Evolutionary conservation across 2,888 invertebrate species (phyloP).

Genomic region (Poecilus cupreus): DNA sequence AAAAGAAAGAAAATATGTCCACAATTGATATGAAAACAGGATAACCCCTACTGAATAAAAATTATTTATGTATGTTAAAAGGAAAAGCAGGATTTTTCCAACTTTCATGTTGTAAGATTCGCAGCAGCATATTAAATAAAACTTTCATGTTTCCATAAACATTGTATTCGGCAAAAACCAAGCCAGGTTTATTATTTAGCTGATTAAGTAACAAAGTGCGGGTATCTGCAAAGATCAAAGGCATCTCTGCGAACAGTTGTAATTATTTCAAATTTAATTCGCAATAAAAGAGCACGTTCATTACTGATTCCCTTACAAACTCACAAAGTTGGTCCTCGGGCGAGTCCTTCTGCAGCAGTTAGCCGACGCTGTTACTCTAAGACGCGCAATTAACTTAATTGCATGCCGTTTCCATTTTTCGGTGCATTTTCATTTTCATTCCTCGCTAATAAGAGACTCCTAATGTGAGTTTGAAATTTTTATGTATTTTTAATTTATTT

Average conservation of each 20-base stretch:
- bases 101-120: too few species aligned
- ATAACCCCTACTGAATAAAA: too few species aligned
- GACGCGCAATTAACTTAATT: slow-evolving; percentile 50
- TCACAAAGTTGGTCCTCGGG: neutral
- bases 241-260: slow-evolving; percentile 13
- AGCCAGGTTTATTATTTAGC: neutral
- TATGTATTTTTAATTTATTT: slow-evolving; percentile 40
- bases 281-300: slow-evolving; percentile 42
- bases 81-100: too few species aligned
- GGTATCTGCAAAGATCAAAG: slow-evolving; percentile 4
- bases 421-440: slow-evolving; percentile 46
- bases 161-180: neutral
- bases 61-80: too few species aligned
- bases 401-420: slow-evolving; percentile 43
- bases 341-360: neutral
- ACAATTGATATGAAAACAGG: too few species aligned
- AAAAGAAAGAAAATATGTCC: too few species aligned
- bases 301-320: slow-evolving; percentile 17
- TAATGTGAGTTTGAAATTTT: slow-evolving; percentile 35
- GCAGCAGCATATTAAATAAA: neutral
- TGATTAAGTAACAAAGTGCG: slow-evolving; percentile 17
- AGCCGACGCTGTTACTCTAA: slow-evolving; percentile 26
- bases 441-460: neutral
- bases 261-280: slow-evolving; percentile 50
- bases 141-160: neutral